These are phyloP conservation scores for Holocentrus rufus DNA, from an alignment of 2,797 vertebrate genomes.

Conservation along the genomic window DNA sequence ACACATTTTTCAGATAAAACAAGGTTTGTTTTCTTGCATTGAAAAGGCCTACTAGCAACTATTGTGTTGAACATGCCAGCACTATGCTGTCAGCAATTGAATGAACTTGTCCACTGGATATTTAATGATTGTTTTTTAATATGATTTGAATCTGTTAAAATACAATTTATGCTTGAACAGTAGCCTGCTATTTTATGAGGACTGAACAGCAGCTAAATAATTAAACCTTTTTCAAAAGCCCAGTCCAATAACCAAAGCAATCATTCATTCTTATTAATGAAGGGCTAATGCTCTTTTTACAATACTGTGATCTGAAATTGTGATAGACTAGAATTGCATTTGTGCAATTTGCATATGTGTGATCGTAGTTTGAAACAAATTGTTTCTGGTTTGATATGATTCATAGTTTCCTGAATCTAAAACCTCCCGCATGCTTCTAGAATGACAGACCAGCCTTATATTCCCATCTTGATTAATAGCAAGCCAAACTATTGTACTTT, in stretches of 20 bases:
- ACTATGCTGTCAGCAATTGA: neutral
- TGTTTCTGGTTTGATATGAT: neutral
- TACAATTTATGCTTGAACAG: too few relatives aligned
- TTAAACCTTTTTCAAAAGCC: neutral
- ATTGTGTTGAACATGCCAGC: too few relatives aligned
- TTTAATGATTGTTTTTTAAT: too few relatives aligned
- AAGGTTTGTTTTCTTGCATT: neutral
- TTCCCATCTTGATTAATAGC: too few relatives aligned
- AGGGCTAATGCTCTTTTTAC: neutral
- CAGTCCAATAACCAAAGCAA: neutral
- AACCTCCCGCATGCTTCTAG: neutral
- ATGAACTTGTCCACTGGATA: neutral
- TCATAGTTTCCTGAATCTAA: neutral
- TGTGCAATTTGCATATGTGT: neutral
- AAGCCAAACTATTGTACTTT: too few relatives aligned
- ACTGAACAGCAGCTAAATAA: neutral
- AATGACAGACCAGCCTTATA: neutral
- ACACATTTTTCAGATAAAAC: constrained; percentile 1
- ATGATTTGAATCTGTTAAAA: too few relatives aligned
- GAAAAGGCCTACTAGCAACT: too few relatives aligned
- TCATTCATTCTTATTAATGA: neutral
- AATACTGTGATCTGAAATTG: too few relatives aligned
- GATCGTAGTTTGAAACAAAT: neutral
- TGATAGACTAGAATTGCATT: too few relatives aligned
- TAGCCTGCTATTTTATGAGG: neutral